Evolutionary conservation across 2,888 invertebrate species (phyloP), one percentile per base, ranked within the genome.

Genomic region (Ametastegia equiseti): DNA sequence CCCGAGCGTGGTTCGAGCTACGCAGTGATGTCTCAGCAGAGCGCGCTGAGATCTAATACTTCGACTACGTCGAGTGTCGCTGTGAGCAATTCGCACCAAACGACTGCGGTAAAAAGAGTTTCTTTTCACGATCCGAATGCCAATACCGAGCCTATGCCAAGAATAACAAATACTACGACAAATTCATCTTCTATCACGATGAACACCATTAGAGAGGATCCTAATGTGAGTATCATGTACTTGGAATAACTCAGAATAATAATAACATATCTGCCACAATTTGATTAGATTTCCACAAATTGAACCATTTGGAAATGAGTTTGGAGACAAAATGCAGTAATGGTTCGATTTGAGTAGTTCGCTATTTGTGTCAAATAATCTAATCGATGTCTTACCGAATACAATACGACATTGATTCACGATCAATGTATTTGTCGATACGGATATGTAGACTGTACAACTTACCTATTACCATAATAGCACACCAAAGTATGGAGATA

Each of bases 1-100:
- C 98, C 98, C 2, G 97, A 97, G 91, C 94, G 98, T 83, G 97
- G 97, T 81, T 97, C 97, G 36, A 97, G 97, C 60, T 98, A 97
- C 91, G 95, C 96, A 3, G 95, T 97, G 39, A 97, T 97, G 96
- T 95, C 95, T 9, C 96, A 96, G 87, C 92, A 93, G 90, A 92
- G 93, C 89, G 93, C 92, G 83, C 86, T 93, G 85, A 87, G 92
- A 80, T 92, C 92, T 9, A 92, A 91, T 80, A 89, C 85, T 71
- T 89, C 91, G 50, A 90, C 92, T 84, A 88, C 91, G 83, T 88
- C 92, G 79, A 90, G 88, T 84, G 84, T 80, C 67, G 87, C 88
- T 83, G 84, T 89, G 57, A 86, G 87, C 82, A 87, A 87, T 69
- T 86, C 88, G 69, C 89, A 88, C 80, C 87, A 87, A 82, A 87